Percentiles rank a stretch among this genome's conserved stretches.
phyloP scores from a whole-genome alignment of 2,797 vertebrate genomes.

The Pipistrellus nathusii region DNA sequence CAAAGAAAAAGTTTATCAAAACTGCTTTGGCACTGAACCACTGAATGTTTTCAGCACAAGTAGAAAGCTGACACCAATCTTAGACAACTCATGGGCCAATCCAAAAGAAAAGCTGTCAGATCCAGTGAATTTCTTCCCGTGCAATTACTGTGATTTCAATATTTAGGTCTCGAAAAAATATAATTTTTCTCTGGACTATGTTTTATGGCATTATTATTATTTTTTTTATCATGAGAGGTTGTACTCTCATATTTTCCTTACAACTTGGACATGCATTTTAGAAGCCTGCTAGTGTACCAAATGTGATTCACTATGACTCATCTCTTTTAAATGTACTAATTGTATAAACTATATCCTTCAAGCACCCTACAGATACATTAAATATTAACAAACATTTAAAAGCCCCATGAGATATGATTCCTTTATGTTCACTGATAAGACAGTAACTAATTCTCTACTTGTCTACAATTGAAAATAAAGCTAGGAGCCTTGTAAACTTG shows the following conservation, averaged over 20 bases:
- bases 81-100: constrained; percentile 28
- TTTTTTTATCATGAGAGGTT: neutral
- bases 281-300: neutral
- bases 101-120: constrained; percentile 58
- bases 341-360: constrained; percentile 44
- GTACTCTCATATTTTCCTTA: neutral
- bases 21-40: constrained; percentile 69
- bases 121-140: neutral
- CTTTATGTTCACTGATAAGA: neutral
- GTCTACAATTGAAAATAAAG: constrained; percentile 32
- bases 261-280: neutral
- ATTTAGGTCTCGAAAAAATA: neutral
- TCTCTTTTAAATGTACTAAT: constrained; percentile 58
- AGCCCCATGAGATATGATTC: neutral
- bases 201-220: neutral
- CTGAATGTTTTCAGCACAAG: constrained; percentile 45
- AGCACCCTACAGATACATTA: constrained; percentile 54
- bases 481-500: neutral
- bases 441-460: constrained; percentile 9
- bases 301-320: constrained; percentile 62
- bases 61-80: constrained; percentile 61
- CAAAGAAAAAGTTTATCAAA: constrained; percentile 78
- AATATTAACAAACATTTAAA: constrained; percentile 66
- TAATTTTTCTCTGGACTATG: neutral
- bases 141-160: constrained; percentile 32